These are phyloP conservation scores for Paraplagusia blochii DNA, from an alignment of 2,113 vertebrate species.

Conservation along the genomic window DNA sequence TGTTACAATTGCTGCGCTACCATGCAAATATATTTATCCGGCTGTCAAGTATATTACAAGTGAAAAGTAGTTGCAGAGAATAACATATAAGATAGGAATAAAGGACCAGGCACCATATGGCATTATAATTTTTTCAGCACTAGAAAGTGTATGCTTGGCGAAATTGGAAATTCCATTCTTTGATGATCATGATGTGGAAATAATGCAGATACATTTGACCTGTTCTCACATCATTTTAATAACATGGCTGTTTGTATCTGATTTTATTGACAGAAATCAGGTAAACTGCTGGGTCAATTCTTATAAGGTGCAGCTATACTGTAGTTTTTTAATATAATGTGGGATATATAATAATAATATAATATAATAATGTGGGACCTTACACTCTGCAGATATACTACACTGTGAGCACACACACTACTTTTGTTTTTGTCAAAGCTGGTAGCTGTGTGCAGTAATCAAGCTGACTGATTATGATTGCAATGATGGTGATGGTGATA, in stretches of 20 bases:
- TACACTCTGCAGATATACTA: constrained; percentile 2
- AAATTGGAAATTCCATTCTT: constrained; percentile 17
- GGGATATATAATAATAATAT: no score
- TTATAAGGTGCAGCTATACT: constrained; percentile 4
- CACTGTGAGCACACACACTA: neutral
- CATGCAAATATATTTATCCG: constrained; percentile 49
- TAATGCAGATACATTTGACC: constrained; percentile 11
- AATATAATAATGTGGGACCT: constrained; percentile 12
- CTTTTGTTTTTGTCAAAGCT: constrained; percentile 19
- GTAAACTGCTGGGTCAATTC: constrained; percentile 11
- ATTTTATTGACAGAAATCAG: neutral
- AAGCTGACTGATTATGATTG: constrained; percentile 52
- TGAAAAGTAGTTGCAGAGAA: constrained; percentile 5
- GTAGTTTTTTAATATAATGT: no score
- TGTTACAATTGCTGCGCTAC: constrained; percentile 57
- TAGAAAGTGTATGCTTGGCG: constrained; percentile 19
- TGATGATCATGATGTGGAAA: constrained; percentile 24
- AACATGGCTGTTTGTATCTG: neutral
- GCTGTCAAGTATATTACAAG: constrained; percentile 6
- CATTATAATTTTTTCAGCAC: constrained; percentile 7
- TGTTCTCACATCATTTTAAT: constrained; percentile 28
- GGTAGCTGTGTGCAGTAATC: constrained; percentile 20
- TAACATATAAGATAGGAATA: constrained; percentile 2
- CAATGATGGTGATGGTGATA: constrained; percentile 25
- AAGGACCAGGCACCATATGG: constrained; percentile 7